Base-by-base conservation (phyloP, 2,888 invertebrate species). In the Chymomyza amoena region DNA sequence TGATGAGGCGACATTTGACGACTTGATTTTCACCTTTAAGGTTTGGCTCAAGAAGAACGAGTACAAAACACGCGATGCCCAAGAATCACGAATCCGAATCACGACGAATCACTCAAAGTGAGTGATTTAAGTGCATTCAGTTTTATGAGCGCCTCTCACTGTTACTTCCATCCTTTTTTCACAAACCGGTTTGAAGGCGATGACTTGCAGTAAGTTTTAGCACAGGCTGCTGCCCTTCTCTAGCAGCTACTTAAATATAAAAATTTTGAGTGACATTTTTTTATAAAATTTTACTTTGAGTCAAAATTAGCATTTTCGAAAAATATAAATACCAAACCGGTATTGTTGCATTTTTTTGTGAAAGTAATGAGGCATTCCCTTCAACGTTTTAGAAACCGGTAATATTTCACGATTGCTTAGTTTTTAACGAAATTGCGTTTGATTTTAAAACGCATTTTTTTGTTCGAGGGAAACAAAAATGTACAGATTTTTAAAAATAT, bases 11-110 rank as follows among this genome's bases (percentile, higher is more conserved):
- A 57, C 66, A 71, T 66, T 74, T 76, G 65, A 66, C 45, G 6
- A 9, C 73, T 73, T 68, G 54, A 79, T 81, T 83, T 85, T 79
- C 82, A 85, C 83, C 79, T 75, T 72, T 70, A 61, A 65, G 71
- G 45, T 50, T 70, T 56, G 63, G 60, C 78, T 75, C 69, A 68
- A 63, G 39, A 45, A 45, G 39, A 45, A 45, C 13, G 13, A 36
- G 36, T 6, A 36, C 36, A 36, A 6, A 36, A 36, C 39, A 13
- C 39, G 39, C 13, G 39, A 10, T 45, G 39, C 13, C 10, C 13
- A 13, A 45, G 39, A 45, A 45, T 45, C 39, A 9, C 7, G 16
- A 60, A 25, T 25, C 25, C 25, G 50, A 63, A 66, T 51, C 52
- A 60, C 51, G 66, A 64, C 64, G 39, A 13, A 39, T 39, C 10